Conservation (phyloP, 2,888 invertebrate genomes). For the Allolobophora icterica region DNA sequence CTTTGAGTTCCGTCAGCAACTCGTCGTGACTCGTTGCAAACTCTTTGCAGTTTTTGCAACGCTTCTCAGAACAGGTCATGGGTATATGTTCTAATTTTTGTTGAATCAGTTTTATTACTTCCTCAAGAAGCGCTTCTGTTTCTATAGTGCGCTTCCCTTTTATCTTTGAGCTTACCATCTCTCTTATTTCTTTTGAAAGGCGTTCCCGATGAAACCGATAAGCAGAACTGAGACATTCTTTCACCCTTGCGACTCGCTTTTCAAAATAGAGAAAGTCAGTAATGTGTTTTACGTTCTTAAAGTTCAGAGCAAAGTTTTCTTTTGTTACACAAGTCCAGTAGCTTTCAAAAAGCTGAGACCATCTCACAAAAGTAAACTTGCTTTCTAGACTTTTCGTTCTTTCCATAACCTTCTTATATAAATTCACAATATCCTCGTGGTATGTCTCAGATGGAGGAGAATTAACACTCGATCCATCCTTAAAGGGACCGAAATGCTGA, state of each 20-base stretch:
- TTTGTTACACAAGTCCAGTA: neutral
- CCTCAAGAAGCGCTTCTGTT: neutral
- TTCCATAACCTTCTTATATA: neutral
- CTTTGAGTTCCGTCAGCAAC: neutral
- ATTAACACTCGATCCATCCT: slow-evolving; percentile 25
- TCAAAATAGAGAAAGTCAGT: slow-evolving; percentile 21
- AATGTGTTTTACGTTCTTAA: slow-evolving; percentile 11
- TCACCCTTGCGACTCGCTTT: neutral
- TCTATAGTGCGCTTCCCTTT: neutral
- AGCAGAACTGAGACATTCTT: neutral
- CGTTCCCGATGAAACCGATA: slow-evolving; percentile 7
- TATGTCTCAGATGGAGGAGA: slow-evolving; percentile 17
- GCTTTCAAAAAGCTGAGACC: slow-evolving; percentile 18
- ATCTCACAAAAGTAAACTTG: neutral
- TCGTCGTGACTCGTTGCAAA: neutral
- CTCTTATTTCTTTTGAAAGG: neutral
- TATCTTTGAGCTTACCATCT: slow-evolving; percentile 2
- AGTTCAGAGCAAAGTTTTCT: slow-evolving; percentile 26
- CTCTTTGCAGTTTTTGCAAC: neutral
- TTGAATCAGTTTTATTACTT: neutral
- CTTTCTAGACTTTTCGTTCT: neutral
- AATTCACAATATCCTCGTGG: neutral
- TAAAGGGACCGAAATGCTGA: slow-evolving; percentile 12
- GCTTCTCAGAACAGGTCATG: neutral
- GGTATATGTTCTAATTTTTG: neutral